Evolutionary conservation across 2,888 invertebrate genomes (phyloP), one percentile per base, ranked within the genome.

Genomic region (Dryomyza anilis): DNA sequence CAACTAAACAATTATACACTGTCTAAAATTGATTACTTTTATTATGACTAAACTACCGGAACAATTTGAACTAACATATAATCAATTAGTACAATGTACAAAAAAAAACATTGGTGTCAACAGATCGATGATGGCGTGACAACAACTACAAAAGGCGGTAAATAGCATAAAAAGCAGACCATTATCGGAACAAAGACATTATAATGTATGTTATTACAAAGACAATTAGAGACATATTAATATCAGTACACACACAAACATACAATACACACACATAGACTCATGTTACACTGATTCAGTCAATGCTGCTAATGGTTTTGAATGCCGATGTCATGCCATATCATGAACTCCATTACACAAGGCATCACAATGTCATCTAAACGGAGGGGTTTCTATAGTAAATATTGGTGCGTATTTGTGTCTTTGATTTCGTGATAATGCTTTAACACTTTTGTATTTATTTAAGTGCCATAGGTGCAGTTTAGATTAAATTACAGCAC

Each of bases 51-150:
- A n/a, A n/a, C n/a, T n/a, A n/a, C n/a, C n/a, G n/a, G n/a, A n/a
- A n/a, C n/a, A n/a, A n/a, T n/a, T n/a, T n/a, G n/a, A n/a, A n/a
- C n/a, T n/a, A n/a, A n/a, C n/a, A n/a, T n/a, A n/a, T n/a, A n/a
- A n/a, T n/a, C n/a, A n/a, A n/a, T n/a, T n/a, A n/a, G n/a, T n/a
- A n/a, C n/a, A n/a, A n/a, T n/a, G n/a, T n/a, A n/a, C n/a, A n/a
- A n/a, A n/a, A n/a, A n/a, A n/a, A n/a, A n/a, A n/a, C n/a, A n/a
- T n/a, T n/a, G n/a, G n/a, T n/a, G 25, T 27, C 27, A 27, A 50
- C 23, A 19, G 27, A 76, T 75, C 74, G 73, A 72, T 70, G 72
- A 72, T 70, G 23, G 6, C 33, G 59, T 46, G 55, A 19, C 67
- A 60, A 36, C 58, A 60, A 53, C 27, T 60, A 30, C 57, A 63